A percentile compares a stretch with the other conserved stretches of the same genome.
These are phyloP conservation scores for Craterocephalus amniculus DNA, from an alignment of 2,797 vertebrate genomes.

Conservation along the genomic window DNA sequence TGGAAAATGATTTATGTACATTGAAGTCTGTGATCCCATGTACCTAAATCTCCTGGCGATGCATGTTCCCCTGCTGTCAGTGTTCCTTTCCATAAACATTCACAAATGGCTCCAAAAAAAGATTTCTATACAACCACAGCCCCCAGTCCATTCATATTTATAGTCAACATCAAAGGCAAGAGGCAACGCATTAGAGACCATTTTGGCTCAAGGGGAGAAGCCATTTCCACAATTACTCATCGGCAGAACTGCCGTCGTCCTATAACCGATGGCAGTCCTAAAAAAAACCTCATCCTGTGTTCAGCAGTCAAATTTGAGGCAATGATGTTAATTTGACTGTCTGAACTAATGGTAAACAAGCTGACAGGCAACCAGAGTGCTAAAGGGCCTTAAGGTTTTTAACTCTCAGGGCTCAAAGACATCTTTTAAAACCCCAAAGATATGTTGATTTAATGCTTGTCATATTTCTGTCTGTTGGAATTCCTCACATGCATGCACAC, in stretches of 20 bases:
- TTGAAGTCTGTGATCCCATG: conserved; percentile 19
- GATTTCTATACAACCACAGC: conserved; percentile 65
- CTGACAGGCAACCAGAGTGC: conserved; percentile 50
- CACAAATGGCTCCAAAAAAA: conserved; percentile 58
- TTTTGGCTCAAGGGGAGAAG: conserved; percentile 70
- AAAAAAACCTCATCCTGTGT: conserved; percentile 59
- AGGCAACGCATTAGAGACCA: conserved; percentile 64
- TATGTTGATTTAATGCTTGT: conserved; percentile 13
- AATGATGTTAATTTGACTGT: conserved; percentile 76
- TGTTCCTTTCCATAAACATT: conserved; percentile 54
- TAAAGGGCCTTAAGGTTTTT: conserved; percentile 55
- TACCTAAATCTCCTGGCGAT: conserved; percentile 29
- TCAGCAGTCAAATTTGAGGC: conserved; percentile 69
- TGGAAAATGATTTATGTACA: conserved; percentile 36
- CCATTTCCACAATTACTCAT: conserved; percentile 69
- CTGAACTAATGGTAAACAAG: conserved; percentile 65
- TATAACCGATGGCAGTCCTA: conserved; percentile 57
- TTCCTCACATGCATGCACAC: neutral
- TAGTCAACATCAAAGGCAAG: conserved; percentile 75
- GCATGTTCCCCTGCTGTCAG: conserved; percentile 43
- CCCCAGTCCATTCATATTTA: conserved; percentile 73
- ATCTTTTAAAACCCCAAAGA: conserved; percentile 23
- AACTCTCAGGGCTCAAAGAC: conserved; percentile 35
- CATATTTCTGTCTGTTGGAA: neutral
- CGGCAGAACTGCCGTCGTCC: conserved; percentile 54